phyloP scores from a whole-genome alignment of 2,113 vertebrate genomes.

The Syrmaticus mikado region DNA sequence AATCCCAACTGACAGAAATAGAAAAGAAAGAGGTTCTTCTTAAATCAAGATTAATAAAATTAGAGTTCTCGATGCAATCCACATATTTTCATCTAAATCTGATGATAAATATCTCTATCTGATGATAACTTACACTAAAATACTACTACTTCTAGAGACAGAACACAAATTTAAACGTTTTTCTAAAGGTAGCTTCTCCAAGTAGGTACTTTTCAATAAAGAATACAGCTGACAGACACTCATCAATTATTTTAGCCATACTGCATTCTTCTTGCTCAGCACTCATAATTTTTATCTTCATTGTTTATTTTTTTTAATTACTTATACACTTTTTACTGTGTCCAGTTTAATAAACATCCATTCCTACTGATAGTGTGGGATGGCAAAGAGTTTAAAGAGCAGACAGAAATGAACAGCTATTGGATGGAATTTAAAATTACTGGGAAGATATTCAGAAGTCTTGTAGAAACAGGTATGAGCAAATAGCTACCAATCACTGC shows the following conservation, averaged over 20 bases:
- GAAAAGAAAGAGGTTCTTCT: background rate
- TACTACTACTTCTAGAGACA: background rate
- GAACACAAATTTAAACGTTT: background rate
- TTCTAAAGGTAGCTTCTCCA: background rate
- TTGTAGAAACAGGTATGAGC: background rate
- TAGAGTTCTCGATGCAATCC: background rate
- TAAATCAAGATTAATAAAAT: background rate
- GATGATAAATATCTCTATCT: background rate
- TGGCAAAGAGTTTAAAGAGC: background rate
- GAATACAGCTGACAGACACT: background rate
- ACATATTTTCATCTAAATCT: background rate
- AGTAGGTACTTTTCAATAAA: fast-evolving
- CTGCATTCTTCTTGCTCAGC: background rate
- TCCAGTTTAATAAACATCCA: background rate
- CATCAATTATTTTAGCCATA: background rate
- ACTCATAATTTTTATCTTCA: background rate
- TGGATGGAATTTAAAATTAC: background rate
- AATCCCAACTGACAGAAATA: background rate
- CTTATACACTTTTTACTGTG: background rate
- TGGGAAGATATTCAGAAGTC: background rate
- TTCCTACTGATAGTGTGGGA: background rate
- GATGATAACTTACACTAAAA: background rate
- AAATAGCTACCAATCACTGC: background rate
- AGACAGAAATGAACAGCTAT: background rate
- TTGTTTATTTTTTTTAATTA: background rate